A percentile compares a stretch with the other conserved stretches of the same genome.
Conservation (phyloP, 2,797 vertebrate species). For the Dendrocincla tyrannina region DNA sequence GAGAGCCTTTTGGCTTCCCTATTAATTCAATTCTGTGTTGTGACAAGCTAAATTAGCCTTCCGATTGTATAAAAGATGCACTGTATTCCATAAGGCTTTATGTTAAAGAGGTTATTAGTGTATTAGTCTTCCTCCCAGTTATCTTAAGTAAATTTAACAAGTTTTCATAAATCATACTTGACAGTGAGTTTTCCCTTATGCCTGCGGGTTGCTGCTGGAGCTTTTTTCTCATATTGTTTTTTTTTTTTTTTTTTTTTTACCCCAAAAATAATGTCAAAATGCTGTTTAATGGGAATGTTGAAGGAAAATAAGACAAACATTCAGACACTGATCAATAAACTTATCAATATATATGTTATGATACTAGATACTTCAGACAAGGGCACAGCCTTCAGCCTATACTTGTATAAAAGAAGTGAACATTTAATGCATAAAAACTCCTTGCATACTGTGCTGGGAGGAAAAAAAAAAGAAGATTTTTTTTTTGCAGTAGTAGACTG, state of each 20-base stretch:
- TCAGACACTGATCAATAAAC: not conserved
- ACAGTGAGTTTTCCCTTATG: not conserved
- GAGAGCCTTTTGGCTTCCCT: not conserved
- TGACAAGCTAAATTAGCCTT: constrained; percentile 14
- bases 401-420: not conserved
- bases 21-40: not conserved
- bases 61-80: not conserved
- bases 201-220: not conserved
- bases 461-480: not conserved
- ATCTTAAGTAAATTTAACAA: constrained; percentile 34
- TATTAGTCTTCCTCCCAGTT: not conserved
- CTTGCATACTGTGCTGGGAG: not conserved
- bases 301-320: not conserved
- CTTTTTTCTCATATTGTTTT: not conserved
- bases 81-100: not conserved
- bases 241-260: not conserved
- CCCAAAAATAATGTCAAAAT: not conserved
- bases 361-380: not conserved
- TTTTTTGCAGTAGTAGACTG: not conserved
- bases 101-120: not conserved
- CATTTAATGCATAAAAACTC: not conserved
- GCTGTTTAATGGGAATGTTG: not conserved
- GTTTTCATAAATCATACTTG: not conserved
- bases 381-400: not conserved
- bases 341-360: not conserved